Evolutionary conservation across 2,797 vertebrate species (phyloP).

Genomic region (Cuculus canorus): DNA sequence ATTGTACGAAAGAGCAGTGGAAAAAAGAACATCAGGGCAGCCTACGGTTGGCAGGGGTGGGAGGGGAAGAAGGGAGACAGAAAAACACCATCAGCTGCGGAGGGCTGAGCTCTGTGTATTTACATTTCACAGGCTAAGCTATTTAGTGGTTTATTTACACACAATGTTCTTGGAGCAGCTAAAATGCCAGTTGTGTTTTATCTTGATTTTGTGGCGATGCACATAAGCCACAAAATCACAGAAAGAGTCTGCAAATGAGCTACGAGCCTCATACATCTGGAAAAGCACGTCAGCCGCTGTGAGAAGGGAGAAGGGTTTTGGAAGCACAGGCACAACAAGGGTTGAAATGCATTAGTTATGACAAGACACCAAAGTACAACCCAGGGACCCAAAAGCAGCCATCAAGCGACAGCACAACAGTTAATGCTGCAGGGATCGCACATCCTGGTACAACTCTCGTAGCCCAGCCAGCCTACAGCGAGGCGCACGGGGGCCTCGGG

Average conservation of each 20-base stretch:
- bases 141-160: slow-evolving; percentile 67
- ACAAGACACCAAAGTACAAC: slow-evolving; percentile 24
- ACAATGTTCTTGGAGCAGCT: slow-evolving; percentile 57
- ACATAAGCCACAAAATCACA: background rate
- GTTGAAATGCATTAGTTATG: background rate
- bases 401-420: background rate
- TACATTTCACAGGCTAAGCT: slow-evolving; percentile 61
- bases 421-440: background rate
- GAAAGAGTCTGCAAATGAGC: background rate
- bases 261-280: background rate
- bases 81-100: slow-evolving; percentile 61
- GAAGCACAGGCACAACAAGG: background rate
- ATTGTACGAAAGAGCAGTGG: slow-evolving; percentile 48
- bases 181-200: slow-evolving; percentile 60
- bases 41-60: slow-evolving; percentile 56
- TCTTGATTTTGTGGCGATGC: slow-evolving; percentile 17
- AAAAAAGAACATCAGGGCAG: slow-evolving; percentile 26
- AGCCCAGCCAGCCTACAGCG: background rate
- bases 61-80: slow-evolving; percentile 49
- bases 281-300: background rate
- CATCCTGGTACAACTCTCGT: background rate
- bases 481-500: background rate
- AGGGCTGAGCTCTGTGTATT: slow-evolving; percentile 45
- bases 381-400: background rate
- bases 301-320: background rate